Evolutionary conservation across 2,113 vertebrate genomes (phyloP), one percentile per base, ranked within the genome.

Genomic region (Polypterus bichir): DNA sequence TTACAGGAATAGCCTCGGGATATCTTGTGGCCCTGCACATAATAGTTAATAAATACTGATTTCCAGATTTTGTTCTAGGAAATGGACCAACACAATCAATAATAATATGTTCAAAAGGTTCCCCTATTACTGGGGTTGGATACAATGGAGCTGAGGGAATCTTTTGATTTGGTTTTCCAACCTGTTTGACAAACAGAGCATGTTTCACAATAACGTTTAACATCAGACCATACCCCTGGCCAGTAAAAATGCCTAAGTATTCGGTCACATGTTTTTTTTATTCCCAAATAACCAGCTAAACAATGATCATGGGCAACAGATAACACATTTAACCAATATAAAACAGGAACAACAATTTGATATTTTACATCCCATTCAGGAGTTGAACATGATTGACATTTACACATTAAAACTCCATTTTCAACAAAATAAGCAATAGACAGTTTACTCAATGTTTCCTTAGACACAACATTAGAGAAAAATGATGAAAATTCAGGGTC

Each of bases 211-310:
- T 7, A 62, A 1, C 9, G 1, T 1, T 46, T 53, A 2, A 71
- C 64, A 61, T 65, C 59, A 1, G 6, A 6, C 46, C 54, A 66
- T 8, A 65, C 1, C 6, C 53, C 44, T 10, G 66, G 60, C 63
- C 63, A 65, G 10, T 67, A 68, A n/a, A 58, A 70, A 11, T 64
- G 61, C 6, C 11, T 54, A 1, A 69, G 47, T 4, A 60, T 48
- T 3, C 57, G 4, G 3, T 68, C 3, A 11, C 57, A 57, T 1
- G 52, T 70, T 49, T 67, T 65, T 3, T 27, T 67, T 6, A 64
- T 44, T 4, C 59, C 57, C 10, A 66, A 53, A 51, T 70, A 56
- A 6, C 65, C 62, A 4, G 62, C 48, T 47, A 61, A 54, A 3
- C 5, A n/a, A 44, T 48, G 44, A 27, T 65, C 63, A 65, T 62